A percentile compares a stretch with the other conserved stretches of the same genome.
Evolutionary conservation across 2,797 vertebrate species (phyloP).

Genomic region (Argya squamiceps): DNA sequence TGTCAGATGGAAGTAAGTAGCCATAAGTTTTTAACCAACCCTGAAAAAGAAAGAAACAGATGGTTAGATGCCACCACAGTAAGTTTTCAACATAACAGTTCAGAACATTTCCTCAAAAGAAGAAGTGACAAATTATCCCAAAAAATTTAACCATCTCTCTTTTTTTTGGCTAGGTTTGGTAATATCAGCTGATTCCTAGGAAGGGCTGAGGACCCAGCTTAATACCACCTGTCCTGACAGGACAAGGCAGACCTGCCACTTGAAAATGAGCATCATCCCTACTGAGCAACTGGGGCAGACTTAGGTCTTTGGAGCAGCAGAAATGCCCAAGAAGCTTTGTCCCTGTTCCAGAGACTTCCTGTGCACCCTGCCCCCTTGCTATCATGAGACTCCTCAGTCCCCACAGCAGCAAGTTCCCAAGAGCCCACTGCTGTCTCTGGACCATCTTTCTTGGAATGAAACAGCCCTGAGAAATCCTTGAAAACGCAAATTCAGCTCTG

Average conservation of each 20-base stretch:
- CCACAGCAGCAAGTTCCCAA: not conserved
- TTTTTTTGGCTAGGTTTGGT: not conserved
- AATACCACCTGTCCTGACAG: not conserved
- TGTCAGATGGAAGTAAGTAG: slow-evolving; percentile 87
- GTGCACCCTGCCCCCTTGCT: not conserved
- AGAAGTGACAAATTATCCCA: not conserved
- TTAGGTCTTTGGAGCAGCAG: not conserved
- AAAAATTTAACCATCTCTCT: not conserved
- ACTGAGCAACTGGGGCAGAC: not conserved
- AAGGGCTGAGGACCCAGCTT: not conserved
- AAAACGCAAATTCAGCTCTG: not conserved
- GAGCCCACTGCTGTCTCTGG: not conserved
- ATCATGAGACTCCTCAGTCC: not conserved
- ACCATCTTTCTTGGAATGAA: not conserved
- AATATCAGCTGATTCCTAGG: not conserved
- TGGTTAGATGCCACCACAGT: not conserved
- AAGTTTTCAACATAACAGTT: not conserved
- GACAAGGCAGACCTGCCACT: not conserved
- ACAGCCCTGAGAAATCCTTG: not conserved
- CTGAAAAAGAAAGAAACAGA: slow-evolving; percentile 73
- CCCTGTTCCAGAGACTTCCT: not conserved
- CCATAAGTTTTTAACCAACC: slow-evolving; percentile 91
- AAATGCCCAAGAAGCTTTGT: not conserved
- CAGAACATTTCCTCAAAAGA: not conserved
- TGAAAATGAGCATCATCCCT: not conserved